A percentile compares a stretch with the other conserved stretches of the same genome.
Conservation (phyloP, 1,140 invertebrate genomes). For the Drosophila repleta region DNA sequence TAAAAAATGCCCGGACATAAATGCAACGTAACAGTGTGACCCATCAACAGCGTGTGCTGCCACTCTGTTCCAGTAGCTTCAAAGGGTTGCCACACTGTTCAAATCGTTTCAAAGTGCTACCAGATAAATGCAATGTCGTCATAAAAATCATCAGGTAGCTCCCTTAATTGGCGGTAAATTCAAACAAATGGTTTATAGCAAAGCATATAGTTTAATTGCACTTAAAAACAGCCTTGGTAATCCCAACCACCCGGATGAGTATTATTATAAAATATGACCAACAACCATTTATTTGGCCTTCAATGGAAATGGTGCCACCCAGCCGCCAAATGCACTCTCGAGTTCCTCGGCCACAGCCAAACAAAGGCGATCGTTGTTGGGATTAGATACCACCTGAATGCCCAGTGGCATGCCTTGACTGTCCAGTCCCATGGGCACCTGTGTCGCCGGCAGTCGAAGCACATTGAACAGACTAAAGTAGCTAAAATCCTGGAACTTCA, state of each 20-base stretch:
- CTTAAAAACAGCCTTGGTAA: conserved; percentile 42
- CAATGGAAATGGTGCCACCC: conserved; percentile 86
- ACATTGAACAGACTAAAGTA: conserved; percentile 96
- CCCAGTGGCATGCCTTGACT: conserved; percentile 90
- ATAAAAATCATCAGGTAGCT: neutral
- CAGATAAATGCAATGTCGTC: neutral
- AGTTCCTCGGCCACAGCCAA: conserved; percentile 93
- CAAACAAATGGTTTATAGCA: neutral
- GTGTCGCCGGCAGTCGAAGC: conserved; percentile 92
- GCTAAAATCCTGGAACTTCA: conserved; percentile 93
- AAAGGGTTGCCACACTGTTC: conserved; percentile 8
- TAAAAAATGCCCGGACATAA: conserved; percentile 5
- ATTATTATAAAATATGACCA: conserved; percentile 2
- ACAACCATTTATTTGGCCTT: conserved; percentile 32
- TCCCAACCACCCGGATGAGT: conserved; percentile 48
- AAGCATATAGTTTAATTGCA: neutral
- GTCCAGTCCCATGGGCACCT: conserved; percentile 91
- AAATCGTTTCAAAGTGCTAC: neutral
- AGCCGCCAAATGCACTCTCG: conserved; percentile 93
- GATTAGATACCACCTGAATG: conserved; percentile 91
- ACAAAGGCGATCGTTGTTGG: conserved; percentile 91
- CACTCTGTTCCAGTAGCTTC: neutral
- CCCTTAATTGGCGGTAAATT: neutral
- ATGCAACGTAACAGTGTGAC: conserved; percentile 5
- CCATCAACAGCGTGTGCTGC: conserved; percentile 14